Evolutionary conservation across 1,140 invertebrate species (phyloP).

Genomic region (Ooceraea biroi): DNA sequence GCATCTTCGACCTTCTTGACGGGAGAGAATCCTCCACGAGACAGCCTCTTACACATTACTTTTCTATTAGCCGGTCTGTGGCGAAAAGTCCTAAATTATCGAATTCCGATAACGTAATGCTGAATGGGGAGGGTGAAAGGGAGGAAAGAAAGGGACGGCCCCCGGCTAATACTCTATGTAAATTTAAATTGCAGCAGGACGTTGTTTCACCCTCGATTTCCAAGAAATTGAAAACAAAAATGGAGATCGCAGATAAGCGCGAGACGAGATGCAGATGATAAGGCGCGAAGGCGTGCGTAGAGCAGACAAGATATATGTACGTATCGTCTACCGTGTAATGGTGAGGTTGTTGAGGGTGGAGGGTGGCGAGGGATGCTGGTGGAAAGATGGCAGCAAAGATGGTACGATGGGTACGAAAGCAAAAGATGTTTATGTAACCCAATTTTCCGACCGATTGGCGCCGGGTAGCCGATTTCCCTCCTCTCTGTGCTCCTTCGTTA

Average conservation of each 20-base stretch:
- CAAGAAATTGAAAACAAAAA: constrained; percentile 59
- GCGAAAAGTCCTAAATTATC: constrained; percentile 66
- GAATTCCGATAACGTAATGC: constrained; percentile 64
- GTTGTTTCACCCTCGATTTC: constrained; percentile 58
- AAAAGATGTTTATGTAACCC: constrained; percentile 76
- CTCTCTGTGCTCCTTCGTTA: constrained; percentile 33
- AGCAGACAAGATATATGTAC: constrained; percentile 1
- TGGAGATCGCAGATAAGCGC: constrained; percentile 37
- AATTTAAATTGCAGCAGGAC: constrained; percentile 62
- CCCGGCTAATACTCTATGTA: constrained; percentile 44
- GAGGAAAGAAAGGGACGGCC: constrained; percentile 9
- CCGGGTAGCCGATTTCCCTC: constrained; percentile 64
- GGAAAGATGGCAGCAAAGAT: constrained; percentile 30
- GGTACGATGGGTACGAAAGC: constrained; percentile 26
- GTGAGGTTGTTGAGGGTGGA: background rate
- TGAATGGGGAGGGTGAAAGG: background rate
- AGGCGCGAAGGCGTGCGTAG: constrained; percentile 45
- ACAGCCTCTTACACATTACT: constrained; percentile 28
- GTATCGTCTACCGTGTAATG: background rate
- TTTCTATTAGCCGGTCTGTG: constrained; percentile 11
- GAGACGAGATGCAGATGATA: constrained; percentile 28
- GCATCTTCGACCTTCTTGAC: constrained; percentile 12
- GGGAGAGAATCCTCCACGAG: background rate
- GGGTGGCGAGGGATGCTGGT: background rate
- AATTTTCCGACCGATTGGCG: constrained; percentile 76